Evolutionary conservation across 2,888 invertebrate species (phyloP).

Genomic region (Nebria brevicollis): DNA sequence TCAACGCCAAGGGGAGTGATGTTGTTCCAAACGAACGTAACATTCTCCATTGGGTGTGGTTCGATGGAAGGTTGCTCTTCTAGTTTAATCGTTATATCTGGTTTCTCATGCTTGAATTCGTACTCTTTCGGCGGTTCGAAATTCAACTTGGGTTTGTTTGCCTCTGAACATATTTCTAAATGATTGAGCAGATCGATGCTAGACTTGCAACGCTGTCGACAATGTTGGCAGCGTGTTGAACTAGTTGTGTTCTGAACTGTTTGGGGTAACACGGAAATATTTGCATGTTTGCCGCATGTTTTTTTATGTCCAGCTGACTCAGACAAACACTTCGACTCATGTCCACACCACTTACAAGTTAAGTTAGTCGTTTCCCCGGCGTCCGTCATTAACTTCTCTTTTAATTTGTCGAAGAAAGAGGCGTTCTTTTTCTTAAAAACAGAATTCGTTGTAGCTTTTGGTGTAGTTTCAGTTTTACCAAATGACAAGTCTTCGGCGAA

Average conservation of each 20-base stretch:
- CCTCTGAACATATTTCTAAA: slow-evolving; percentile 75
- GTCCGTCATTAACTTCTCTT: slow-evolving; percentile 76
- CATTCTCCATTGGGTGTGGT: slow-evolving; percentile 82
- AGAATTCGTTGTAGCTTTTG: slow-evolving; percentile 8
- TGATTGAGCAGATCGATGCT: slow-evolving; percentile 82
- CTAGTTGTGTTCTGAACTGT: slow-evolving; percentile 65
- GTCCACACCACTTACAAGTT: slow-evolving; percentile 76
- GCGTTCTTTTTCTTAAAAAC: slow-evolving; percentile 73
- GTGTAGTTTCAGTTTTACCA: slow-evolving; percentile 47
- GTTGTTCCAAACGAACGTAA: slow-evolving; percentile 84
- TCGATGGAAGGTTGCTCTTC: slow-evolving; percentile 60
- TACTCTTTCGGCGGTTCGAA: slow-evolving; percentile 43
- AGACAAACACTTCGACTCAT: slow-evolving; percentile 82
- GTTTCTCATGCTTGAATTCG: slow-evolving; percentile 59
- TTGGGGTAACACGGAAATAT: slow-evolving; percentile 55
- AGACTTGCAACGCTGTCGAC: slow-evolving; percentile 87
- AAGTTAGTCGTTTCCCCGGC: slow-evolving; percentile 74
- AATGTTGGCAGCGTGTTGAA: slow-evolving; percentile 85
- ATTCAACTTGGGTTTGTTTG: slow-evolving; percentile 57
- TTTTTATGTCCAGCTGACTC: slow-evolving; percentile 84
- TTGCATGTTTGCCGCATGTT: slow-evolving; percentile 66
- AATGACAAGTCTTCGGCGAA: slow-evolving; percentile 59
- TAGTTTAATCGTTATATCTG: slow-evolving; percentile 54
- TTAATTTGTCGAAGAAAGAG: slow-evolving; percentile 84
- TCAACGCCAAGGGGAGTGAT: slow-evolving; percentile 63